Conservation (phyloP, 2,797 vertebrate species). For the Phataginus tricuspis region DNA sequence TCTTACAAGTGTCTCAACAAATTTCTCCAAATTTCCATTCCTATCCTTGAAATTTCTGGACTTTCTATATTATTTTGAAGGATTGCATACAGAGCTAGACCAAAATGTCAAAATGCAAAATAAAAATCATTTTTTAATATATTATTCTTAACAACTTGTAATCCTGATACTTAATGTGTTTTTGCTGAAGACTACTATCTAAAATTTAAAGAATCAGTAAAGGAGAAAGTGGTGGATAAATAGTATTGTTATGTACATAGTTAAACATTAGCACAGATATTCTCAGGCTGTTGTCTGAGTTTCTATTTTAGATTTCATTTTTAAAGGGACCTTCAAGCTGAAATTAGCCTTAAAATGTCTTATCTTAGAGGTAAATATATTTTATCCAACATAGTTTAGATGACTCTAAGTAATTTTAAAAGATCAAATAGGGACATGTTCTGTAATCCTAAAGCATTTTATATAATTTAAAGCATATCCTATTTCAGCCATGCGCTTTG, state of each 20-base stretch:
- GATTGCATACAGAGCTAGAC: background rate
- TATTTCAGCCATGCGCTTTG: background rate
- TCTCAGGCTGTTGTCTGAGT: background rate
- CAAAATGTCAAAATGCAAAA: background rate
- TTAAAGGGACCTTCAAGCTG: background rate
- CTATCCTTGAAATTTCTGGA: background rate
- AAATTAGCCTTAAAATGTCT: background rate
- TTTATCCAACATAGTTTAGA: background rate
- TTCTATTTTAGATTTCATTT: background rate
- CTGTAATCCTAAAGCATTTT: background rate
- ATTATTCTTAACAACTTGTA: background rate
- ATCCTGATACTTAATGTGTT: background rate
- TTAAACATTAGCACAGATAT: background rate
- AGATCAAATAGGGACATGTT: background rate
- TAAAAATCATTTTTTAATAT: background rate
- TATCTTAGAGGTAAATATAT: background rate
- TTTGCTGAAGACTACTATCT: background rate
- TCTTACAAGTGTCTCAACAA: slow-evolving; percentile 9
- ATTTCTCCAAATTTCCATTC: background rate
- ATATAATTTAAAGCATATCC: background rate
- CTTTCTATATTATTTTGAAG: slow-evolving; percentile 25
- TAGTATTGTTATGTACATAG: background rate
- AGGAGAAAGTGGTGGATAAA: background rate
- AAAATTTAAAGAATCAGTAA: slow-evolving; percentile 18
- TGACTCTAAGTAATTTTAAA: background rate